Evolutionary conservation across 2,113 vertebrate genomes (phyloP).

Genomic region (Bubo blakistoni): DNA sequence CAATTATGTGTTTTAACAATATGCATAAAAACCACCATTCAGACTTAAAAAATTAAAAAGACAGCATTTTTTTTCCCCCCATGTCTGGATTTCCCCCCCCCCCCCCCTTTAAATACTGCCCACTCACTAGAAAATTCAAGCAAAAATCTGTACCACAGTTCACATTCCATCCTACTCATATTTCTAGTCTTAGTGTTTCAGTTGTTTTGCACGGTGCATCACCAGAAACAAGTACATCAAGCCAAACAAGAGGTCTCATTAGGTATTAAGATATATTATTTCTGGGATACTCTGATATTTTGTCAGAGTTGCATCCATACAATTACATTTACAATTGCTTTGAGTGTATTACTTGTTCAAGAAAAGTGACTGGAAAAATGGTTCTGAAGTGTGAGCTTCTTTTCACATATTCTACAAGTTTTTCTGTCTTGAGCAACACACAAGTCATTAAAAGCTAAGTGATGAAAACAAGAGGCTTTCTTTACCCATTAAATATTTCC

Average conservation of each 20-base stretch:
- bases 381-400: background rate
- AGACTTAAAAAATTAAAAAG: too few relatives aligned
- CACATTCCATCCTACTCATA: slow-evolving; percentile 3
- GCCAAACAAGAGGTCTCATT: background rate
- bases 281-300: background rate
- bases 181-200: background rate
- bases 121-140: slow-evolving; percentile 3
- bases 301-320: background rate
- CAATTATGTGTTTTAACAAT: too few relatives aligned
- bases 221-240: background rate
- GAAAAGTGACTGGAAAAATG: background rate
- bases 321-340: background rate
- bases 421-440: background rate
- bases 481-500: background rate
- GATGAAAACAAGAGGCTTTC: background rate
- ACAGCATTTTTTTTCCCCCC: too few relatives aligned
- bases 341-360: background rate
- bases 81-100: too few relatives aligned
- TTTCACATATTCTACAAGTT: background rate
- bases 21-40: too few relatives aligned
- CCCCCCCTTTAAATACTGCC: background rate
- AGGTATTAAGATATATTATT: background rate
- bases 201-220: background rate
- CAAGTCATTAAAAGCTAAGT: background rate
- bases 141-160: background rate